Evolutionary conservation across 1,140 invertebrate genomes (phyloP).

Genomic region (Whitmania pigra): DNA sequence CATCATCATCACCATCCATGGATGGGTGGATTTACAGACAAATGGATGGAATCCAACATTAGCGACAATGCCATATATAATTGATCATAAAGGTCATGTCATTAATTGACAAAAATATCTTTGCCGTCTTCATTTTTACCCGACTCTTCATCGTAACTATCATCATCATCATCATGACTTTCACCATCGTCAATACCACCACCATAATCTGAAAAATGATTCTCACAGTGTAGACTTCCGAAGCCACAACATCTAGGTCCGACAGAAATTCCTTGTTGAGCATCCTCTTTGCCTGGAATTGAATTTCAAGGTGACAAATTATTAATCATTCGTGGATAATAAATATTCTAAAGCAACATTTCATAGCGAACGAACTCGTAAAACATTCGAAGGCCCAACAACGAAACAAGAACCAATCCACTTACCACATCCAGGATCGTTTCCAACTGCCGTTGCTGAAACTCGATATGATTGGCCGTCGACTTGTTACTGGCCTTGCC

Average conservation of each 20-base stretch:
- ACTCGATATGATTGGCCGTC: neutral
- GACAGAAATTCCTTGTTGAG: conserved; percentile 69
- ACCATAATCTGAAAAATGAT: neutral
- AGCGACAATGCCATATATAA: too few species aligned
- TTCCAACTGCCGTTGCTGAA: conserved; percentile 43
- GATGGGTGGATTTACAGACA: neutral
- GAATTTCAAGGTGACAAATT: too few species aligned
- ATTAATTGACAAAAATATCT: too few species aligned
- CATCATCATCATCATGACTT: conserved; percentile 82
- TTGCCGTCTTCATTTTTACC: too few species aligned
- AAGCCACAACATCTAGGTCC: conserved; percentile 63
- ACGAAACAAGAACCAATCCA: neutral
- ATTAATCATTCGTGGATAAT: neutral
- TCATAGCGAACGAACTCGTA: neutral
- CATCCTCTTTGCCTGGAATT: conserved; percentile 61
- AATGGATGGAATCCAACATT: neutral
- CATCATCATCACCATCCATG: too few species aligned
- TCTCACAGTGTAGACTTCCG: conserved; percentile 50
- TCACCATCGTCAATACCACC: conserved; percentile 55
- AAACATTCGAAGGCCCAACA: neutral
- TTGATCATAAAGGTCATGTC: too few species aligned
- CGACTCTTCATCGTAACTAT: too few species aligned
- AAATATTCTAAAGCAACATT: neutral
- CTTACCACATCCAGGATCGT: conserved; percentile 49
- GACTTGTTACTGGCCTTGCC: neutral